These are phyloP conservation scores for Acholoe squamosa DNA, from an alignment of 2,888 invertebrate species.

Conservation along the genomic window DNA sequence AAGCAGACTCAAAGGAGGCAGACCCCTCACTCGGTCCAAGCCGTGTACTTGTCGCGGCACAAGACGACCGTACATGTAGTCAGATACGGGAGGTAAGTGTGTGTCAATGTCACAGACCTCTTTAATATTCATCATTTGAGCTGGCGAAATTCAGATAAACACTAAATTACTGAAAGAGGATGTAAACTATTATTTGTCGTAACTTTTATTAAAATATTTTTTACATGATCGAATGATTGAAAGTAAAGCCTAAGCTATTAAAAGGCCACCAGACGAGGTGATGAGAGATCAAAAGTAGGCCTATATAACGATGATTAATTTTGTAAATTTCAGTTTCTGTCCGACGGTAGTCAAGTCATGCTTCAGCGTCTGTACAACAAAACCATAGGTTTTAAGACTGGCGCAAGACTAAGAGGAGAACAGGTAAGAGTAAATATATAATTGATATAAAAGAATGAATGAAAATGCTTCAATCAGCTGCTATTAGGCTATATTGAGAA, in stretches of 20 bases:
- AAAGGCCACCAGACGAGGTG: too few relatives aligned
- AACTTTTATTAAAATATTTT: too few relatives aligned
- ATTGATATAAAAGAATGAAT: too few relatives aligned
- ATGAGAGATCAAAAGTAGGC: too few relatives aligned
- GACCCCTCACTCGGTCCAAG: constrained; percentile 72
- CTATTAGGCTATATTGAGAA: too few relatives aligned
- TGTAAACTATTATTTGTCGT: too few relatives aligned
- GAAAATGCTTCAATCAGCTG: too few relatives aligned
- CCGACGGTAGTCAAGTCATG: constrained; percentile 77
- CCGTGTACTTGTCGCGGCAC: constrained; percentile 92
- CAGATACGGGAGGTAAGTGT: constrained; percentile 86
- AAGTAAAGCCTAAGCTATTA: too few relatives aligned
- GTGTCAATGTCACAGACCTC: not conserved
- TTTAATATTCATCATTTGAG: too few relatives aligned
- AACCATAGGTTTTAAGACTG: constrained; percentile 73
- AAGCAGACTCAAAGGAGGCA: constrained; percentile 86
- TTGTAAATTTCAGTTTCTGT: constrained; percentile 75
- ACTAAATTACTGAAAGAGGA: too few relatives aligned
- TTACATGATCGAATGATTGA: too few relatives aligned
- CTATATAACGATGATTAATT: not conserved
- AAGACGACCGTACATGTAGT: constrained; percentile 91
- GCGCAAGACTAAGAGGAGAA: constrained; percentile 23
- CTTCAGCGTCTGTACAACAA: constrained; percentile 78
- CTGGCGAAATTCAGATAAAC: too few relatives aligned
- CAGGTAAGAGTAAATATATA: not conserved